Base-by-base conservation (phyloP, 2,113 vertebrate species). In the Myocastor coypus region DNA sequence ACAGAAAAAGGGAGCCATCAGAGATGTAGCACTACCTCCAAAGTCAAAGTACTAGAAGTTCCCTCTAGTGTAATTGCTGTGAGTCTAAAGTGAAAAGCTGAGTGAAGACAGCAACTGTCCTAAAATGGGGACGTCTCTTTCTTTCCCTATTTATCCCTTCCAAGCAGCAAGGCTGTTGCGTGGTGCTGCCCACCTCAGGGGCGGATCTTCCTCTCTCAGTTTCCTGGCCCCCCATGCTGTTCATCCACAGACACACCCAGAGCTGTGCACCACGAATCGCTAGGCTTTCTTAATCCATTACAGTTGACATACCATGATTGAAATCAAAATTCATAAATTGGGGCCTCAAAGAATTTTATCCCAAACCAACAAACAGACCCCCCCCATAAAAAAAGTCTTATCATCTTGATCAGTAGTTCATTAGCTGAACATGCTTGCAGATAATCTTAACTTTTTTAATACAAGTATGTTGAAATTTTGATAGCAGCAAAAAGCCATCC, bases 381-480 rank as follows among this genome's bases (percentile, higher is more conserved):
- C 55, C 52, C 64, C 55, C n/a, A n/a, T n/a, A 61, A 83, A 89
- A 78, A 46, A 32, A 6, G 28, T 82, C 10, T 6, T 59, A 63
- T 59, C 7, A 1, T 20, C 61, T 32, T 66, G 34, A 83, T 37
- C 73, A 40, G 40, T 57, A 81, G n/a, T 69, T 71, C 10, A 9
- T 63, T 83, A 90, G 34, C 32, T 59, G 80, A 94, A 86, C 7
- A 7, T 63, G 11, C 63, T 81, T 94, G 46, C 91, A 83, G 86
- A 80, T 46, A 37, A 78, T 34, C 34, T 87, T 89, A 81, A 37
- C 55, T 83, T 97, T 95, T 64, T 95, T 64, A 83, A 77, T 83
- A 92, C 57, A 26, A 82, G 40, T 19, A 13, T 84, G 83, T 5
- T 83, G 28, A 86, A 83, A 91, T 64, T 86, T 87, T 80, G 94